Evolutionary conservation across 2,797 vertebrate species (phyloP).

Genomic region (Enteromius anoplus): DNA sequence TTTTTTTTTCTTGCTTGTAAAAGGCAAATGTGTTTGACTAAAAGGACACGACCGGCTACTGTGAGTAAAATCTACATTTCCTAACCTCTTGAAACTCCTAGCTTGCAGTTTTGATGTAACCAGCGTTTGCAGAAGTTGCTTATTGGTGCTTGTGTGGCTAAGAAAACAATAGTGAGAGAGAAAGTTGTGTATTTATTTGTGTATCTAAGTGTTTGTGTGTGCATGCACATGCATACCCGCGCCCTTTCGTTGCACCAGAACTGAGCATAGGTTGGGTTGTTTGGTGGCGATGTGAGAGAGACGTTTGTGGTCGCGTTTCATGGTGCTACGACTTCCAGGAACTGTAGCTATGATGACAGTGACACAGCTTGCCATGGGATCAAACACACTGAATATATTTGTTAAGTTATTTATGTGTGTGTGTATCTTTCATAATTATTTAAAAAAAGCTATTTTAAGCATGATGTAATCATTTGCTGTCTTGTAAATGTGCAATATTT

Average conservation of each 20-base stretch:
- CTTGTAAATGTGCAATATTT: neutral
- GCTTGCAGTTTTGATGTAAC: conserved; percentile 28
- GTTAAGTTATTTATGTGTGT: neutral
- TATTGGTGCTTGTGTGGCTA: neutral
- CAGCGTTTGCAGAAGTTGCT: conserved; percentile 4
- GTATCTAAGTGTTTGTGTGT: neutral
- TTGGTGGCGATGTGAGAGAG: conserved; percentile 41
- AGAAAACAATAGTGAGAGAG: neutral
- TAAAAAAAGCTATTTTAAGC: neutral
- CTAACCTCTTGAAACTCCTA: conserved; percentile 21
- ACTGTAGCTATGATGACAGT: conserved; percentile 38
- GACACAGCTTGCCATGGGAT: neutral
- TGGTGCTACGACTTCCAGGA: conserved; percentile 55
- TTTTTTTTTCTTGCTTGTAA: neutral
- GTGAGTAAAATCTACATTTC: neutral
- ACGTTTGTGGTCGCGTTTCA: conserved; percentile 50
- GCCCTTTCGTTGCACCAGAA: conserved; percentile 57
- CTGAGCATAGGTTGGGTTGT: conserved; percentile 38
- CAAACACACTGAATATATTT: neutral
- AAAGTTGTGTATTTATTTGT: conserved; percentile 20
- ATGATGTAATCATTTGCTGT: neutral
- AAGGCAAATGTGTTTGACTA: neutral
- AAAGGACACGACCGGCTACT: neutral
- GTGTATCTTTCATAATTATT: neutral
- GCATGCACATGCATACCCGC: conserved; percentile 38